A percentile compares a stretch with the other conserved stretches of the same genome.
Evolutionary conservation across 2,797 vertebrate species (phyloP).

Genomic region (Galago senegalensis): DNA sequence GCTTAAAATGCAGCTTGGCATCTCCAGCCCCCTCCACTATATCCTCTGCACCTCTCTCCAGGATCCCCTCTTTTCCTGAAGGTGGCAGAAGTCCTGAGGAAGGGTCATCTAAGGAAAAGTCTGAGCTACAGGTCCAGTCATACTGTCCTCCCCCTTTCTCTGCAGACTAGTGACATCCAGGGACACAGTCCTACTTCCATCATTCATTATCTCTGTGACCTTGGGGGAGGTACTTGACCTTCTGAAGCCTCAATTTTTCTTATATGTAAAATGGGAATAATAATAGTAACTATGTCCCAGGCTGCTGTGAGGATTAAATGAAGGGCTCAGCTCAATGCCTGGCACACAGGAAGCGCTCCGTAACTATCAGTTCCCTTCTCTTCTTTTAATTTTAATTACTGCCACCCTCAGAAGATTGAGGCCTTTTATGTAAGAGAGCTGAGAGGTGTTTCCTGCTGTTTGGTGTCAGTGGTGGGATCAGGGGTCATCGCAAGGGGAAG

Average conservation of each 20-base stretch:
- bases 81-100: neutral
- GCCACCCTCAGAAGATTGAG: neutral
- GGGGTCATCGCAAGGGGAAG: neutral
- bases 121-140: neutral
- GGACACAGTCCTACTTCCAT: neutral
- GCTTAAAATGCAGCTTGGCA: fast-evolving
- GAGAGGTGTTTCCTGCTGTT: neutral
- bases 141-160: neutral
- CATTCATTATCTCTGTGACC: neutral
- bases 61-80: neutral
- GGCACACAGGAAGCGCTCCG: neutral
- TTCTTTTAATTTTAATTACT: neutral
- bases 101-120: neutral
- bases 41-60: neutral
- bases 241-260: neutral
- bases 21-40: neutral
- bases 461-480: neutral
- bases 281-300: neutral
- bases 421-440: neutral
- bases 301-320: neutral
- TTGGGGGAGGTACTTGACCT: neutral
- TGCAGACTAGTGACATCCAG: neutral
- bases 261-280: neutral
- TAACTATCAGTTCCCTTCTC: neutral
- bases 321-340: neutral